Conservation (phyloP, 2,113 vertebrate species). For the Phoenicopterus ruber region DNA sequence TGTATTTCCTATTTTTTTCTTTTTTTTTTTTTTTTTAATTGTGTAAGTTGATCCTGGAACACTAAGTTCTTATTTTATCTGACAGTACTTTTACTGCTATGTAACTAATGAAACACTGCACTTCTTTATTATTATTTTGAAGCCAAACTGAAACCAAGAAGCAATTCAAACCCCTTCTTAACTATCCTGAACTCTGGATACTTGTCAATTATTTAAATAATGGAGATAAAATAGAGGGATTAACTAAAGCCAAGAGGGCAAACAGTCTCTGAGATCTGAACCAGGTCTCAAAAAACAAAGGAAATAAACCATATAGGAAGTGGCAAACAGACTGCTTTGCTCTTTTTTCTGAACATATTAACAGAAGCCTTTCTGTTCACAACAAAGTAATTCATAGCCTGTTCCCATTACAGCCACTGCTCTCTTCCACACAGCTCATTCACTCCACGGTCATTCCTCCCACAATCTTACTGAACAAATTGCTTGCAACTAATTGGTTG, state of each 20-base stretch:
- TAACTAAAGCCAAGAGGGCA: neutral
- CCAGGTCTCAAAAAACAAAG: neutral
- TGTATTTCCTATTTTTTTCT: neutral
- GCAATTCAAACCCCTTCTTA: neutral
- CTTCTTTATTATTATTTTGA: neutral
- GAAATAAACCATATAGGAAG: neutral
- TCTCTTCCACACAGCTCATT: neutral
- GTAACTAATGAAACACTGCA: neutral
- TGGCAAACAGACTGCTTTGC: neutral
- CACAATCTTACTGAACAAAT: neutral
- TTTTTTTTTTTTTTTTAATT: neutral
- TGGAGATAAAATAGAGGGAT: neutral
- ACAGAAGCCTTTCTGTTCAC: neutral
- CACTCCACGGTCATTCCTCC: neutral
- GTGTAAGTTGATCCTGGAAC: neutral
- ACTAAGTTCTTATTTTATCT: neutral
- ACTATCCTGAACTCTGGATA: neutral
- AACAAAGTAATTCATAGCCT: neutral
- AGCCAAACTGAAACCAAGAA: neutral
- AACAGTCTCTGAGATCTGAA: neutral
- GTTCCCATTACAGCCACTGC: neutral
- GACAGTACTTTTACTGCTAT: neutral
- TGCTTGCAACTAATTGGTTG: neutral
- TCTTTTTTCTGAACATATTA: neutral
- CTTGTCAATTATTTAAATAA: constrained; percentile 13